A percentile compares a stretch with the other conserved stretches of the same genome.
Conservation (phyloP, 2,113 vertebrate genomes). For the Cromileptes altivelis region DNA sequence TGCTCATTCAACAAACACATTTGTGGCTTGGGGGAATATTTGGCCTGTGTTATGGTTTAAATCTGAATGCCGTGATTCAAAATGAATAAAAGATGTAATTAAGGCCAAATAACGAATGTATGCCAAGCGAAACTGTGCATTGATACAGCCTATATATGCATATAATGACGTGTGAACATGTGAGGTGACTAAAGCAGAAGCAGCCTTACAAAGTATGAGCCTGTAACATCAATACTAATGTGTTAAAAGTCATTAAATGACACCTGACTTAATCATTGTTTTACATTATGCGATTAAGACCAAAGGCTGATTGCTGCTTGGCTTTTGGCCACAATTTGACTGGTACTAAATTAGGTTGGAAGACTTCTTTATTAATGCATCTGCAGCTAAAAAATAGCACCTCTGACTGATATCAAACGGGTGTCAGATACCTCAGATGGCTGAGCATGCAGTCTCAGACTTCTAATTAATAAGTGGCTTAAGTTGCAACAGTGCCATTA, state of each 20-base stretch:
- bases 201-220: conserved; percentile 7
- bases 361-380: conserved; percentile 65
- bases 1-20: neutral
- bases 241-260: conserved; percentile 71
- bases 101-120: neutral
- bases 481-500: neutral
- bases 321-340: conserved; percentile 63
- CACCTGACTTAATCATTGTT: conserved; percentile 52
- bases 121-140: neutral
- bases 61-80: neutral
- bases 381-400: conserved; percentile 14
- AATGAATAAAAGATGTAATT: neutral
- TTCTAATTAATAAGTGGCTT: conserved; percentile 4
- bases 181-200: conserved; percentile 11
- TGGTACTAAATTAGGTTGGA: conserved; percentile 59
- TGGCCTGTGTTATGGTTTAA: neutral
- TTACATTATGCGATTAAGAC: conserved; percentile 67
- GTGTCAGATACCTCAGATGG: conserved; percentile 5
- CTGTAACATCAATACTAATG: conserved; percentile 45
- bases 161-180: conserved; percentile 4
- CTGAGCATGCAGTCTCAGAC: conserved; percentile 3
- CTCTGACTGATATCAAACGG: conserved; percentile 23
- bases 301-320: conserved; percentile 59
- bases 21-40: conserved; percentile 5
- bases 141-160: neutral